These are phyloP conservation scores for Plagodis dolabraria DNA, from an alignment of 2,888 invertebrate genomes.

Conservation along the genomic window DNA sequence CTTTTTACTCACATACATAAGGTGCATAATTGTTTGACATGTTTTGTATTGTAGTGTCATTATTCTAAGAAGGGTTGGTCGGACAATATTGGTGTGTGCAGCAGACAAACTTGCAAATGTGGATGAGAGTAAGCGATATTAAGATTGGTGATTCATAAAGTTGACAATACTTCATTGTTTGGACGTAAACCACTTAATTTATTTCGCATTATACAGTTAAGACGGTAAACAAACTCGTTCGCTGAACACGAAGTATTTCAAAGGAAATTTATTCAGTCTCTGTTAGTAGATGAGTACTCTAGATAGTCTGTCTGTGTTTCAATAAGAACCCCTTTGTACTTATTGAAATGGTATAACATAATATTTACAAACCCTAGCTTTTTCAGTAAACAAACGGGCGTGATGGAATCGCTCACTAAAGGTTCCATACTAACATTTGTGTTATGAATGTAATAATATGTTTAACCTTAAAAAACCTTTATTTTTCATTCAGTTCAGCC, in stretches of 20 bases:
- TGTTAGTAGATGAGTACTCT: constrained; percentile 1
- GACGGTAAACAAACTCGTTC: constrained; percentile 29
- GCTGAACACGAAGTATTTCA: constrained; percentile 19
- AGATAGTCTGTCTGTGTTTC: not conserved
- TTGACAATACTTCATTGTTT: constrained; percentile 63
- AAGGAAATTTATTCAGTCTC: constrained; percentile 16
- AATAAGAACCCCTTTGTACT: not conserved
- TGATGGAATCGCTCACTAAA: no score
- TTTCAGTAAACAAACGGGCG: no score
- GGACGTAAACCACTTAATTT: constrained; percentile 47
- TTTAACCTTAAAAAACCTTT: no score
- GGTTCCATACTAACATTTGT: no score
- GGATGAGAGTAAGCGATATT: constrained; percentile 63
- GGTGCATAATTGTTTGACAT: constrained; percentile 26
- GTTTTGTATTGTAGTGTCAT: constrained; percentile 19
- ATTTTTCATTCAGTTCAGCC: no score
- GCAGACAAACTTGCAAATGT: constrained; percentile 68
- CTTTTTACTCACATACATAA: constrained; percentile 27
- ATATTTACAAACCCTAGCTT: no score
- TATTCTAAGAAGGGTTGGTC: constrained; percentile 29
- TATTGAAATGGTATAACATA: no score
- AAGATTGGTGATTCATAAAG: constrained; percentile 66
- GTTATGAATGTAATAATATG: no score
- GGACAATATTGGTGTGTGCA: constrained; percentile 61
- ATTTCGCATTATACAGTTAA: constrained; percentile 39